Evolutionary conservation across 2,888 invertebrate species (phyloP), one percentile per base, ranked within the genome.

Genomic region (Limenitis camilla): DNA sequence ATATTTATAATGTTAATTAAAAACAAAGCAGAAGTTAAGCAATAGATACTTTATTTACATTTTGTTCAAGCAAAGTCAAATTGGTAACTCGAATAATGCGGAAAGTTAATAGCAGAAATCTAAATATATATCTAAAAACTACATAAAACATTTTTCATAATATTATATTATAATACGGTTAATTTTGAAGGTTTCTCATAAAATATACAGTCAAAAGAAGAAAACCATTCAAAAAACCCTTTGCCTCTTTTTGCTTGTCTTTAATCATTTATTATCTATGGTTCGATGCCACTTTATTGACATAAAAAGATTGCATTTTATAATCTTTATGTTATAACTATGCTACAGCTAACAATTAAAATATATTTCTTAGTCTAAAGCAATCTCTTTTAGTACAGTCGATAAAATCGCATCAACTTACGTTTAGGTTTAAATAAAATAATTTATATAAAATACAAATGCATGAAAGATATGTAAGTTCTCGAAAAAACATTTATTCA

Each of bases 241-340:
- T 76, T 85, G 86, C 87, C 86, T 86, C 86, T 72, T 72, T 76
- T 75, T 77, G 86, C 86, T 87, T 85, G 84, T 86, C 85, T 67
- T 75, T 65, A 52, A 65, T 61, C 62, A 19, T 72, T 77, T 77
- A 69, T 55, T 27, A 46, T 53, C 67, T 75, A 67, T 54, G 55
- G 56, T 56, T 60, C 57, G 62, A 72, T 68, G 68, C 62, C 56
- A 69, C 65, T 66, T 68, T 60, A 66, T 68, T 68, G 66, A 69
- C 57, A 65, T 48, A 62, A 64, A 52, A 55, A 49, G 47, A 58
- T 59, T 60, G 53, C 48, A 7, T 39, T 41, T 40, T 47, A 45
- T 48, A 32, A 47, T 47, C 39, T 40, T 28, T 49, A 40, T 40
- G 51, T 36, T 53, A 53, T 38, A 35, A 30, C 53, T 54, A 55